Evolutionary conservation across 2,797 vertebrate species (phyloP).

Genomic region (Eulemur coronatus): DNA sequence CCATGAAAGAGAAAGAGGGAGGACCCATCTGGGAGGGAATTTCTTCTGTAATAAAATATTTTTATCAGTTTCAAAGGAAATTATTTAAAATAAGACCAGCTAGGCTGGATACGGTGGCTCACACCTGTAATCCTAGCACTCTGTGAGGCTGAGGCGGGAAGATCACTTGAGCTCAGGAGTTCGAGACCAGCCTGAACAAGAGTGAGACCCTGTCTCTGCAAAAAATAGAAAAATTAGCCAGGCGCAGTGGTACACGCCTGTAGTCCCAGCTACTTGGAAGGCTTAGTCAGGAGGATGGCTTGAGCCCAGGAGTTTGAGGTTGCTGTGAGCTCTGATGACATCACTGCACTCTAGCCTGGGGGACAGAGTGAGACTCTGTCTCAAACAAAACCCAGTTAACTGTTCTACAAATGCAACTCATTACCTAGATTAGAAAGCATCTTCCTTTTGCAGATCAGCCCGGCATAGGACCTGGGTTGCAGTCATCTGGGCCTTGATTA

Average conservation of each 20-base stretch:
- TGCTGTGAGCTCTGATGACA: background rate
- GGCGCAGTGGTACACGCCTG: fast-evolving
- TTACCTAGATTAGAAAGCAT: background rate
- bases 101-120: background rate
- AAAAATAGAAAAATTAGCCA: background rate
- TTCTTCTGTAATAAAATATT: constrained; percentile 7
- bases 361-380: background rate
- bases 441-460: background rate
- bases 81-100: background rate
- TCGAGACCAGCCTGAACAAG: background rate
- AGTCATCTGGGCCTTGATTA: background rate
- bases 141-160: background rate
- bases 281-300: background rate
- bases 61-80: background rate
- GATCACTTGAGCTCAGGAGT: background rate
- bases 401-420: background rate
- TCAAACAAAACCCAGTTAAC: background rate
- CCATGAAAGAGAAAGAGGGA: background rate
- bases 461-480: no score
- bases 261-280: background rate
- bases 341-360: background rate
- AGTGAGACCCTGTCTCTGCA: background rate
- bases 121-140: background rate
- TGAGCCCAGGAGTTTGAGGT: background rate
- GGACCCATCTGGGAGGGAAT: background rate